Base-by-base conservation (phyloP, 2,888 invertebrate genomes). In the Drosophila birchii region DNA sequence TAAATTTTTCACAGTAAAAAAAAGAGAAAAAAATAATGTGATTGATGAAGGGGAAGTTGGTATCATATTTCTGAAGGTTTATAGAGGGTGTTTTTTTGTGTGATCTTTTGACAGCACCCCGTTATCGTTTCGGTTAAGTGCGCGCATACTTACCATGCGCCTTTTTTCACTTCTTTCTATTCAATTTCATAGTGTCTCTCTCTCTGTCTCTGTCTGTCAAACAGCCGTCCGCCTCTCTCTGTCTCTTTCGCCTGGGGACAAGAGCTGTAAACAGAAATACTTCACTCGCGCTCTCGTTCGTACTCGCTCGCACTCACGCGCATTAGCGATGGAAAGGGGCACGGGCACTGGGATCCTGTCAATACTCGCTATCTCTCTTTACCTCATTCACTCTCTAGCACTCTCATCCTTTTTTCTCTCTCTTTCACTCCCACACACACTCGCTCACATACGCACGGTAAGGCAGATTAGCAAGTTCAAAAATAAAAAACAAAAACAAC, bases 121-220 rank as follows among this genome's bases (percentile, higher is more conserved):
- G 86, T 88, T 88, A 88, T 84, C 88, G 84, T 66, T 86, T 75
- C 80, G 63, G 34, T 56, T 64, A 44, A 73, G 85, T 78, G 81
- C 81, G 90, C 89, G 90, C 81, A 90, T 90, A 90, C 90, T 90
- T 91, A 90, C 90, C 90, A 91, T 86, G 80, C 78, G 78, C 71
- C 80, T 36, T 23, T 73, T 73, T 58, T 70, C 51, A 69, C 58
- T 70, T 70, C 70, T 51, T 51, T 69, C 73, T 73, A 70, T 56
- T 58, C 67, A 70, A 36, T 74, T 67, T 58, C 54, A 70, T 53
- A 53, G 74, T 74, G 49, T 75, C 73, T 73, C 47, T 72, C 63
- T 73, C 72, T 43, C 29, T 70, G 68, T 68, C 68, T 66, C 51
- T 69, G 49, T 69, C 71, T 62, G 49, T 62, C 49, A 39, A 67